phyloP scores from a whole-genome alignment of 2,888 invertebrate species.

The Syritta pipiens region DNA sequence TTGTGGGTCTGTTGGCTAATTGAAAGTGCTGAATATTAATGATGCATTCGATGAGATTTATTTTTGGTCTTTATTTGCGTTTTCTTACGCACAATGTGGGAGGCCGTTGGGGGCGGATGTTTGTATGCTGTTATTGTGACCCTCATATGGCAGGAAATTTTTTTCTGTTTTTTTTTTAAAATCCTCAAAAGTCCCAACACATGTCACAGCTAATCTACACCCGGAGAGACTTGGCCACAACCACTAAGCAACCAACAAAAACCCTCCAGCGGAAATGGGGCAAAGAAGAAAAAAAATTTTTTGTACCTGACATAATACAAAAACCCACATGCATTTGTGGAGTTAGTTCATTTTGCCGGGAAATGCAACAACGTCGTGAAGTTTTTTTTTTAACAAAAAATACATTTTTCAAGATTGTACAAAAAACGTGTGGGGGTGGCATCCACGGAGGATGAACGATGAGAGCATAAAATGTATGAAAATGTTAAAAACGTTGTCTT shows the following conservation, averaged over 20 bases:
- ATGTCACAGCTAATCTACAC: slow-evolving; percentile 1
- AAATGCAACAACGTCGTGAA: slow-evolving; percentile 10
- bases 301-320: neutral
- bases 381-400: too few species aligned
- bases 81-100: neutral
- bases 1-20: neutral
- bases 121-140: neutral
- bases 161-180: neutral
- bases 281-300: neutral
- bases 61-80: too few species aligned
- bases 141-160: slow-evolving; percentile 1
- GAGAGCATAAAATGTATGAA: slow-evolving; percentile 19
- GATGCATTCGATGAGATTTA: too few species aligned
- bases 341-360: slow-evolving; percentile 26
- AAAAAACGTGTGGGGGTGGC: neutral
- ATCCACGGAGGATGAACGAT: neutral
- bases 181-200: slow-evolving; percentile 7
- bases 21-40: neutral
- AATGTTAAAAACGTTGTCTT: slow-evolving; percentile 62
- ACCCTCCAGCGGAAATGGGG: neutral
- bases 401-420: slow-evolving; percentile 9
- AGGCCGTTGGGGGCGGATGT: neutral
- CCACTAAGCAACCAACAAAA: neutral
- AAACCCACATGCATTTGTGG: slow-evolving; percentile 36
- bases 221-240: neutral